These are phyloP conservation scores for Sepioteuthis lessoniana DNA, from an alignment of 2,888 invertebrate genomes.

Conservation along the genomic window DNA sequence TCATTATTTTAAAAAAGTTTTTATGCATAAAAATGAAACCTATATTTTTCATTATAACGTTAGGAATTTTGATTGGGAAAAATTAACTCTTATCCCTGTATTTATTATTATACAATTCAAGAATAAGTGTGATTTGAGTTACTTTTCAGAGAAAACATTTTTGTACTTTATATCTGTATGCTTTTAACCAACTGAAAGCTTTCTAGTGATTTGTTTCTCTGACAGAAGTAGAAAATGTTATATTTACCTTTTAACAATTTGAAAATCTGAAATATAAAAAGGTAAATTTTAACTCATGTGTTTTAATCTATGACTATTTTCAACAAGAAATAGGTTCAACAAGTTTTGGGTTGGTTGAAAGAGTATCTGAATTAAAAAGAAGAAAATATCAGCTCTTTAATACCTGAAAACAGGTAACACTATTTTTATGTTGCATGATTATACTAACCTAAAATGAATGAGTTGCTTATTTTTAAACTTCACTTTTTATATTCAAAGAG, in stretches of 20 bases:
- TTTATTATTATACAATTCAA: not conserved
- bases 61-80: not conserved
- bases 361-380: not conserved
- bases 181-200: not conserved
- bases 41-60: not conserved
- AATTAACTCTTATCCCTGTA: not conserved
- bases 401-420: constrained; percentile 33
- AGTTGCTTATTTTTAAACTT: constrained; percentile 8
- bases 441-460: not conserved
- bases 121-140: not conserved
- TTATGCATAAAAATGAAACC: not conserved
- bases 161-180: not conserved
- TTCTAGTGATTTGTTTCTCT: not conserved
- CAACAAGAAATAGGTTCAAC: constrained; percentile 33
- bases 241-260: not conserved
- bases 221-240: not conserved
- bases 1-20: not conserved
- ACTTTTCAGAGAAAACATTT: not conserved
- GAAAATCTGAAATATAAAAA: constrained; percentile 10
- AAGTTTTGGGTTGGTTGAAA: constrained; percentile 24
- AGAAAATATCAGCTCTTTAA: not conserved
- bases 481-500: not conserved
- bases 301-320: not conserved
- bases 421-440: not conserved
- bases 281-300: constrained; percentile 15